Conservation (phyloP, 1,140 invertebrate genomes). For the Drosophila repleta region DNA sequence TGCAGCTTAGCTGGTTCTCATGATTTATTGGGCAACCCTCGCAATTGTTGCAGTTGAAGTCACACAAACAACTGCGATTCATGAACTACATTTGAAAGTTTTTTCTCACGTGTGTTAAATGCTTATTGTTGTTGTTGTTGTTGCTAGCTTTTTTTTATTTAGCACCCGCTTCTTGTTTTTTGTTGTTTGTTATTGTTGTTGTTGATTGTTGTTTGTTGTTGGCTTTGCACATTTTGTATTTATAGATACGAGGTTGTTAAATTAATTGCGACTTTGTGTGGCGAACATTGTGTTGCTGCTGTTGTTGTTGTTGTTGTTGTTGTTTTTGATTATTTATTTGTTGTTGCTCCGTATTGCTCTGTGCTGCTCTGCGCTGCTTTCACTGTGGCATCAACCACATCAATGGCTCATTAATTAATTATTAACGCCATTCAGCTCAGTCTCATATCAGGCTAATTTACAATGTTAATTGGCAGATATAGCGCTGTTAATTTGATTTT, state of each 20-base stretch:
- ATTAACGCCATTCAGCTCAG: constrained; percentile 45
- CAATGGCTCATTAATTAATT: constrained; percentile 66
- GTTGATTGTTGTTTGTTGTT: background rate
- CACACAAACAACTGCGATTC: background rate
- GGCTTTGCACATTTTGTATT: constrained; percentile 23
- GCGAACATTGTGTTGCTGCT: constrained; percentile 34
- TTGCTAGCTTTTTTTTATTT: constrained; percentile 11
- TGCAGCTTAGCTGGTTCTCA: background rate
- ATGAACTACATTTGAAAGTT: constrained; percentile 6
- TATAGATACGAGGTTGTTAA: constrained; percentile 53
- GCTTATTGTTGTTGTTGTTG: background rate
- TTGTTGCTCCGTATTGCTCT: background rate
- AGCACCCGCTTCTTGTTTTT: background rate
- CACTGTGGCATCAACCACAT: constrained; percentile 27
- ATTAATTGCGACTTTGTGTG: constrained; percentile 69
- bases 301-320: constrained; percentile 22
- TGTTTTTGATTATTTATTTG: constrained; percentile 10
- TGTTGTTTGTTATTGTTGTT: background rate
- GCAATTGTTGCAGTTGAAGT: background rate
- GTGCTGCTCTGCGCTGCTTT: background rate
- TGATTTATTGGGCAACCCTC: constrained; percentile 2
- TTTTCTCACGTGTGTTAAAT: background rate
- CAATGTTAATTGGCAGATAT: constrained; percentile 21
- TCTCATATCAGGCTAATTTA: constrained; percentile 41
- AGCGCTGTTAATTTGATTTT: background rate